phyloP scores from a whole-genome alignment of 30 jellyfish, hydroid and myxozoan species.

The Aurelia sp. region DNA sequence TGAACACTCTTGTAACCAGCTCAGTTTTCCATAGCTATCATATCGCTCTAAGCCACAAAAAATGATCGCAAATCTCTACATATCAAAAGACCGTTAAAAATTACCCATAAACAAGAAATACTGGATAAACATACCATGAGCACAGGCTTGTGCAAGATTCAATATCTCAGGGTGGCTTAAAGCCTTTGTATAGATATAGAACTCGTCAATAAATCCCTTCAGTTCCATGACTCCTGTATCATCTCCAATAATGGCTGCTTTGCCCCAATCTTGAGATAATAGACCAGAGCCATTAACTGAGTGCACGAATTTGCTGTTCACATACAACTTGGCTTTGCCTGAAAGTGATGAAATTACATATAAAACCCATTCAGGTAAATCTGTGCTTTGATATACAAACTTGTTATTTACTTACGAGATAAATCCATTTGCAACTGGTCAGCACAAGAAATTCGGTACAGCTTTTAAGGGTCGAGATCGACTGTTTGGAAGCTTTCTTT shows the following conservation, averaged over 20 bases:
- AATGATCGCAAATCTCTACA: too few species aligned
- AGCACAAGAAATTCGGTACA: too few species aligned
- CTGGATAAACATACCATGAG: conserved; percentile 73
- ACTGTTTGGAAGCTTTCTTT: too few species aligned
- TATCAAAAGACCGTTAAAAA: too few species aligned
- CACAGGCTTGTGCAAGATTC: conserved; percentile 91
- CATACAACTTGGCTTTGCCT: conserved; percentile 91
- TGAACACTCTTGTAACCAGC: too few species aligned
- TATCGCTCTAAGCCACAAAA: too few species aligned
- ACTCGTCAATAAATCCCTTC: conserved; percentile 91
- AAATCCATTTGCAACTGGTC: too few species aligned
- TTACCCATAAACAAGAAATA: too few species aligned
- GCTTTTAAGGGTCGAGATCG: too few species aligned
- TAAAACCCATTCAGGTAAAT: too few species aligned
- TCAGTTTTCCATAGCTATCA: too few species aligned
- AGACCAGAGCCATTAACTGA: conserved; percentile 81
- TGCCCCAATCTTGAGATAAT: conserved; percentile 94
- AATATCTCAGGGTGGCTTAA: conserved; percentile 75
- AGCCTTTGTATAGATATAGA: conserved; percentile 81
- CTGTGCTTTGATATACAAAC: neutral
- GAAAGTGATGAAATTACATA: neutral
- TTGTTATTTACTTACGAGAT: too few species aligned
- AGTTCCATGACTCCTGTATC: conserved; percentile 78
- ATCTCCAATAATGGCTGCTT: conserved; percentile 90
- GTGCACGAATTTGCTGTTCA: conserved; percentile 73